phyloP scores from a whole-genome alignment of 2,888 invertebrate species.

The Drosophila paranaensis region DNA sequence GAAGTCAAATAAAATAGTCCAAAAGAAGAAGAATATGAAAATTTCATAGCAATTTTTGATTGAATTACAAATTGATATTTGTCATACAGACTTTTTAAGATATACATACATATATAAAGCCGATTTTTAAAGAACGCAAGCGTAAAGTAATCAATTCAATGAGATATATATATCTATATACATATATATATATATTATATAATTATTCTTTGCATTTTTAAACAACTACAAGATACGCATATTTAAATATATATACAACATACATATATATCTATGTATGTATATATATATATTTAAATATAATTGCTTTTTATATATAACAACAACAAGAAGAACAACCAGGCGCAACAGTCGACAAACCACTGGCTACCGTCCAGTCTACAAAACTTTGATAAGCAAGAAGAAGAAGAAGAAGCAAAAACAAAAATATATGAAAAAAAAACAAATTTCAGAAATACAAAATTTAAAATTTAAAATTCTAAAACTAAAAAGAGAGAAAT shows the following conservation, averaged over 20 bases:
- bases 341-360: conserved; percentile 64
- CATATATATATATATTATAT: conserved; percentile 20
- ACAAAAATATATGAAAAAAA: conserved; percentile 30
- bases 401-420: conserved; percentile 35
- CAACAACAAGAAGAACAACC: conserved; percentile 47
- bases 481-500: conserved; percentile 16
- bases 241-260: conserved; percentile 25
- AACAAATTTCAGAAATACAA: conserved; percentile 8
- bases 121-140: conserved; percentile 55
- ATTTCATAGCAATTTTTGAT: conserved; percentile 47
- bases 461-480: too few relatives aligned
- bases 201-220: conserved; percentile 72
- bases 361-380: conserved; percentile 82
- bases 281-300: conserved; percentile 31
- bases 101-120: conserved; percentile 63
- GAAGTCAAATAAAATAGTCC: conserved; percentile 64
- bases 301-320: conserved; percentile 74
- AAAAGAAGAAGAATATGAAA: conserved; percentile 27
- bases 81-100: conserved; percentile 63
- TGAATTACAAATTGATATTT: conserved; percentile 58
- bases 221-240: conserved; percentile 35
- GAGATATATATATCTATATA: conserved; percentile 28
- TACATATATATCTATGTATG: conserved; percentile 15
- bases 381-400: conserved; percentile 69
- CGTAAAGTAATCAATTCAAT: conserved; percentile 40